Evolutionary conservation across 2,888 invertebrate genomes (phyloP), one percentile per base, ranked within the genome.

Genomic region (Drosophila greeni): DNA sequence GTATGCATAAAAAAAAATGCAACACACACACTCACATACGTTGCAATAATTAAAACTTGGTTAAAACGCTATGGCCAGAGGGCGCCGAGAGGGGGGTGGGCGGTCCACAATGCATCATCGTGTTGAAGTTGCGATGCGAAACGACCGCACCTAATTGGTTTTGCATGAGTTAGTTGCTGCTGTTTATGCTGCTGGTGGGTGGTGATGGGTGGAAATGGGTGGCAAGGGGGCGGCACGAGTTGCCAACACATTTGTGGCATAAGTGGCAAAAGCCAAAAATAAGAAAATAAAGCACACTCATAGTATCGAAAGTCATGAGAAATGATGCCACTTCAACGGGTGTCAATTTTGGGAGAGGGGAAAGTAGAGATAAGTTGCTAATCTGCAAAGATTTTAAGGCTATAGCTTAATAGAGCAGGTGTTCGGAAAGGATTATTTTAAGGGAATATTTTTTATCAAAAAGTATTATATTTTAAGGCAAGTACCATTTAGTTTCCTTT

Each of bases 121-220:
- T 62, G 77, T 69, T 72, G 83, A 66, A 73, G 62, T 64, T 39
- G 65, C 76, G 75, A 76, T 74, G 79, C 76, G 76, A 82, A 69
- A 76, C 83, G 64, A 67, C 67, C 67, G 67, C 69, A 78, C 70
- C 84, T 82, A 85, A 82, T 82, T 85, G 81, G 85, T 83, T 81
- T 83, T 85, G 85, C 81, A 85, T 85, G 85, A 82, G 76, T 78
- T 82, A 57, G 43, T 70, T 33, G 52, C 47, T 49, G 68, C 42
- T 45, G 47, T 59, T 53, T 40, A 43, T 49, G 45, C n/a, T 49
- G 24, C 51, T 8, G 24, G 14, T 37, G 14, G 36, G 48, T 26
- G 52, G 42, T 9, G 24, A 14, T n/a, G 20, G 57, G 24, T 16
- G 47, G 8, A 18, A 16, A 5, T 54, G 42, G 24, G 16, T n/a